Conservation (phyloP, 1,140 invertebrate species). For the Magallana gigas region DNA sequence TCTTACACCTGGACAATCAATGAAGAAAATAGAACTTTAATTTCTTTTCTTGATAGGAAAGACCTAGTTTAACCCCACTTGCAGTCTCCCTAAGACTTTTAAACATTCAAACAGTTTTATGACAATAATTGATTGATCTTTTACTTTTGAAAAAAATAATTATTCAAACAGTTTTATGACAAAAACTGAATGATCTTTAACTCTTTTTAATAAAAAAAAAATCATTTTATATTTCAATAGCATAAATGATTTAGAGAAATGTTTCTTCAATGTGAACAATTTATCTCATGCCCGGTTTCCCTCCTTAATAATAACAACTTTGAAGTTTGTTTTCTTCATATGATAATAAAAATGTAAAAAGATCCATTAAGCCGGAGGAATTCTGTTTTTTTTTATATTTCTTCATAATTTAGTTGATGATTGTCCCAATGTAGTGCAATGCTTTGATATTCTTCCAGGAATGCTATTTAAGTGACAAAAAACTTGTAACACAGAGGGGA, state of each 20-base stretch:
- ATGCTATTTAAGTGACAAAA: too few species aligned
- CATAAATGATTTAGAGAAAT: neutral
- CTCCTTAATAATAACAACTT: neutral
- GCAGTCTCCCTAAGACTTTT: neutral
- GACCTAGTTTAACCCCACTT: neutral
- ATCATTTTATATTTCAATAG: conserved; percentile 1
- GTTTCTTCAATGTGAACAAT: neutral
- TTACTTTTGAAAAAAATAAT: neutral
- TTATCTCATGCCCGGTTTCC: neutral
- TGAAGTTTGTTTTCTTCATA: neutral
- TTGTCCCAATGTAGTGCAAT: too few species aligned
- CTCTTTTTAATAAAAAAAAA: neutral
- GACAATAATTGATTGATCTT: conserved; percentile 27
- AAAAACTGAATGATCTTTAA: conserved; percentile 17
- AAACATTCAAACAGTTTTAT: neutral
- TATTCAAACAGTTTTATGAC: neutral
- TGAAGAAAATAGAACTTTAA: neutral
- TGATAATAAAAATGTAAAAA: neutral
- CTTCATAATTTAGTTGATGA: neutral
- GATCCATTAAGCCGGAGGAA: neutral
- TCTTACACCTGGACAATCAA: conserved; percentile 9
- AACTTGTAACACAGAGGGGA: too few species aligned
- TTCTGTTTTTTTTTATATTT: neutral
- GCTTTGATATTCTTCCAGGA: too few species aligned
- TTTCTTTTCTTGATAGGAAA: neutral